Percentiles rank a stretch among this genome's conserved stretches.
Evolutionary conservation across 2,888 invertebrate genomes (phyloP).

Genomic region (Scaeva pyrastri): DNA sequence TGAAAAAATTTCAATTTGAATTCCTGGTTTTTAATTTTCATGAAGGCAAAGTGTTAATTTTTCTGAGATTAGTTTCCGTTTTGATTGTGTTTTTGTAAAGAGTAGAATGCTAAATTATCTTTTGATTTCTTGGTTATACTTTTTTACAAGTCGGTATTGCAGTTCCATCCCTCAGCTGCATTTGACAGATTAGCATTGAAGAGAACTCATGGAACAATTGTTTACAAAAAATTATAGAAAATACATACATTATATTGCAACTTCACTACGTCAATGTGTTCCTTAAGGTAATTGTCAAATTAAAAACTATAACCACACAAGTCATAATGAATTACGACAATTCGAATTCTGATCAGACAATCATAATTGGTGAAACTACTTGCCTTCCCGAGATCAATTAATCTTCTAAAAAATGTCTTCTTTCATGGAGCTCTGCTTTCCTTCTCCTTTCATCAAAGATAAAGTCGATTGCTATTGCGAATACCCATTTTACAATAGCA

Average conservation of each 20-base stretch:
- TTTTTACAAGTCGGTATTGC: too few relatives aligned
- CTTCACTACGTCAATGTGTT: too few relatives aligned
- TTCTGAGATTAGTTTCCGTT: neutral
- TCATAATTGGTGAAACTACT: neutral
- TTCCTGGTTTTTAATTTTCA: slow-evolving; percentile 17
- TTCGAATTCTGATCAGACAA: too few relatives aligned
- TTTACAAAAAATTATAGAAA: too few relatives aligned
- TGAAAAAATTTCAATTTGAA: slow-evolving; percentile 25
- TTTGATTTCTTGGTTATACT: too few relatives aligned
- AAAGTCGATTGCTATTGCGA: neutral
- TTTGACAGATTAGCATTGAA: too few relatives aligned
- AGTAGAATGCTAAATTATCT: neutral
- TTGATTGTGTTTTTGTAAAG: slow-evolving; percentile 16
- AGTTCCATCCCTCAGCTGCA: too few relatives aligned
- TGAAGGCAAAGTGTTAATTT: slow-evolving; percentile 47
- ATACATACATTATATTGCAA: too few relatives aligned
- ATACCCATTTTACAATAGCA: neutral
- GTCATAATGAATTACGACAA: too few relatives aligned
- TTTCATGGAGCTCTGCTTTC: slow-evolving; percentile 37
- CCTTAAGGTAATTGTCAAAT: too few relatives aligned
- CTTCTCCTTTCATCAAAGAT: slow-evolving; percentile 51
- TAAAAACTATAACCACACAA: too few relatives aligned
- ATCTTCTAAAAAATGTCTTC: slow-evolving; percentile 56
- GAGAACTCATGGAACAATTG: too few relatives aligned
- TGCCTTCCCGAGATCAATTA: slow-evolving; percentile 50